Base-by-base conservation (phyloP, 2,113 vertebrate genomes). In the Bostrychus sinensis region DNA sequence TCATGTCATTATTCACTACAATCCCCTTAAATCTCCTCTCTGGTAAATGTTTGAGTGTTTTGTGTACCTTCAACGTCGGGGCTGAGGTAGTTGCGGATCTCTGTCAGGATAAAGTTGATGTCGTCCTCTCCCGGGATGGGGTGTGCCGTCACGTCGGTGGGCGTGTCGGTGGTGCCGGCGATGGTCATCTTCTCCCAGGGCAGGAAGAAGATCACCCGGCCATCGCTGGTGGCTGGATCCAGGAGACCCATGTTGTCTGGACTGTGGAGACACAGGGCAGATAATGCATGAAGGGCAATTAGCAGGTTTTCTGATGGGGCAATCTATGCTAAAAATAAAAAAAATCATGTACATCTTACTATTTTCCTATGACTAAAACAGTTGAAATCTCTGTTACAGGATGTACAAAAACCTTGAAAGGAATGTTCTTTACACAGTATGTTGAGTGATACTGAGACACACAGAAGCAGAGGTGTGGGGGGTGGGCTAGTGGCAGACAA, bases 111-210 rank as follows among this genome's bases (percentile, higher is more conserved):
- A 80, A 99, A 99, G 91, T 96, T 97, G 69, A 99, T 96, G 56
- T 90, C 89, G 1, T 91, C 86, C 79, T 93, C 91, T 28, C 90
- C 94, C 0, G 97, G 97, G 54, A 95, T 94, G 0, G 97, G 97
- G 43, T 98, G 95, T 0, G 89, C 88, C 0, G 96, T 98, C 17
- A 99, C 83, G 0, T 89, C 91, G 0, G 97, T 99, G 50, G 96
- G 95, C 1, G 92, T 94, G 88, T 99, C 97, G 0, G 97, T 99
- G 1, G 97, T 99, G 25, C 97, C 97, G 0, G 97, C 97, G 0
- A 99, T 96, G 0, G 97, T 98, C 95, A 98, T 96, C 82, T 98
- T 98, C 90, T 98, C 92, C 97, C 97, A 99, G 0, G 97, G 96
- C 78, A 99, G 89, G 91, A 99, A 98, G 91, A 99, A 99, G 76